phyloP scores from a whole-genome alignment of 2,888 invertebrate genomes.

The Mycalesis mineus region DNA sequence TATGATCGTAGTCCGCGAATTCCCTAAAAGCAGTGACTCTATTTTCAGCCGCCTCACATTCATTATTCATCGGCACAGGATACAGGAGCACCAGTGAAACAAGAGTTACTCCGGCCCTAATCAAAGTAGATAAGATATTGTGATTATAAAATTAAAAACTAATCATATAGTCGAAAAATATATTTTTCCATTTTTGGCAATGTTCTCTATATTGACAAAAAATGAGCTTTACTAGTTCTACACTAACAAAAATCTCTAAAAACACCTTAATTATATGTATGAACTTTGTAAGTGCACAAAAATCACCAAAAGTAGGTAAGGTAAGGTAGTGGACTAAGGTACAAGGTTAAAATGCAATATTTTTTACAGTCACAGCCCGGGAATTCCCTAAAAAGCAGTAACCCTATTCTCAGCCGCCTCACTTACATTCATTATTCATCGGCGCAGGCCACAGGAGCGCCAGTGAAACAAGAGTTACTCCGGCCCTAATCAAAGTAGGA shows the following conservation, averaged over 20 bases:
- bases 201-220: too few species aligned
- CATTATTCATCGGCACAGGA: slow-evolving; percentile 13
- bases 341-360: not conserved
- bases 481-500: slow-evolving; percentile 31
- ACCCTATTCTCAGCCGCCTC: not conserved
- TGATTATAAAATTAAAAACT: too few species aligned
- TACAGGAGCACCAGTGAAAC: slow-evolving; percentile 18
- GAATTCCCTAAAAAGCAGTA: slow-evolving; percentile 11
- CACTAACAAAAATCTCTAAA: too few species aligned
- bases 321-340: too few species aligned
- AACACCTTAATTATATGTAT: too few species aligned
- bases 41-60: slow-evolving; percentile 9
- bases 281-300: too few species aligned
- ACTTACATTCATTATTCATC: slow-evolving; percentile 18
- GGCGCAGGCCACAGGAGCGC: slow-evolving; percentile 10
- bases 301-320: too few species aligned
- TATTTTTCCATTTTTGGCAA: too few species aligned
- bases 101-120: slow-evolving; percentile 25
- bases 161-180: too few species aligned
- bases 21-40: slow-evolving; percentile 7
- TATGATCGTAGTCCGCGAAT: not conserved
- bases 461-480: slow-evolving; percentile 22
- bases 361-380: not conserved
- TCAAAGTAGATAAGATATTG: too few species aligned
- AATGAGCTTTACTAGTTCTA: too few species aligned